These are phyloP conservation scores for Edolisoma coerulescens DNA, from an alignment of 2,113 vertebrate species.

Conservation along the genomic window DNA sequence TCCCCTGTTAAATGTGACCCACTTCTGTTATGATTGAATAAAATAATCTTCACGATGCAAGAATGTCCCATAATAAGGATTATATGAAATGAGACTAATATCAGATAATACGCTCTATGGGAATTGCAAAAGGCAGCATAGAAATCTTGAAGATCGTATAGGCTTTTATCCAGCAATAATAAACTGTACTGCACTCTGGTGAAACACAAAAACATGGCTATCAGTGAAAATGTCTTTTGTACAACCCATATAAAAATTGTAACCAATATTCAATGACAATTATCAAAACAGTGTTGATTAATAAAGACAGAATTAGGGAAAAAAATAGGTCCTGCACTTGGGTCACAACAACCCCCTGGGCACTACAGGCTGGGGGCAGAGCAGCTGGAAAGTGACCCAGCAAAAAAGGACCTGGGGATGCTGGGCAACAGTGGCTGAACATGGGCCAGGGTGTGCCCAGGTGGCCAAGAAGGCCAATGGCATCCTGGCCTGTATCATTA, in stretches of 20 bases:
- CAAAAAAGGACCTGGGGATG: not conserved
- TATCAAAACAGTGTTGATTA: not conserved
- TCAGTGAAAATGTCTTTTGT: not conserved
- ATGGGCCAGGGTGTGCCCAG: no score
- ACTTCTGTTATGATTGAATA: not conserved
- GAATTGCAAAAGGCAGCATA: not conserved
- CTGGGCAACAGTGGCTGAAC: not conserved
- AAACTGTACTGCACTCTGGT: not conserved
- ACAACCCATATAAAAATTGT: not conserved
- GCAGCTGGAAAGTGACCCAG: fast-evolving
- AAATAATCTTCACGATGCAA: not conserved
- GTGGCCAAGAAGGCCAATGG: not conserved
- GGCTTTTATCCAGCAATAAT: not conserved
- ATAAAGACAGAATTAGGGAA: not conserved
- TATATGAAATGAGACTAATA: not conserved
- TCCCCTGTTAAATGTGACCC: not conserved
- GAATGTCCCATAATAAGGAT: not conserved
- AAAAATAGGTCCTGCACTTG: not conserved
- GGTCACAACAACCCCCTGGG: not conserved
- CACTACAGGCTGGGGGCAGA: fast-evolving
- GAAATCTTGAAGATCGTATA: not conserved
- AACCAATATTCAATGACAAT: not conserved
- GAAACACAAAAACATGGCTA: not conserved
- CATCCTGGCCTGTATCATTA: not conserved
- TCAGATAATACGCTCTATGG: not conserved